These are phyloP conservation scores for Scolopax bukidnonensis DNA, from an alignment of 2,797 vertebrate species.

Conservation along the genomic window DNA sequence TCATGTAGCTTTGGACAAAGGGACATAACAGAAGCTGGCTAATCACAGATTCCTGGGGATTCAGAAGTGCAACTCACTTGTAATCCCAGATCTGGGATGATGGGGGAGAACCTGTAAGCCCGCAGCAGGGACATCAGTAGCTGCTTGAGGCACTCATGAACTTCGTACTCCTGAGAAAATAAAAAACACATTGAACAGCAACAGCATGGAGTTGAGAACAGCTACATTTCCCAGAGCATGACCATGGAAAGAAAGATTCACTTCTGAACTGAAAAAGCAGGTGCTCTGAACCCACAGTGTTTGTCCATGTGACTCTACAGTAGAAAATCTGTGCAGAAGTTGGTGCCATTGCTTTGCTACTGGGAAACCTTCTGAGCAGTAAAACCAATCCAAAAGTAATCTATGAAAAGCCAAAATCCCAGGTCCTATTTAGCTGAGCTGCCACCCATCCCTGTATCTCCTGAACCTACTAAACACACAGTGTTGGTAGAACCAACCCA, in stretches of 20 bases:
- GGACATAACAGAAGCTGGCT: neutral
- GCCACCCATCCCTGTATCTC: neutral
- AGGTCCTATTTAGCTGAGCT: neutral
- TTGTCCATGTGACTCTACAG: neutral
- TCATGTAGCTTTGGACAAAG: neutral
- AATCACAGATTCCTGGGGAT: neutral
- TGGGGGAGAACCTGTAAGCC: slow-evolving; percentile 96
- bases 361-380: neutral
- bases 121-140: slow-evolving; percentile 96
- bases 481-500: neutral
- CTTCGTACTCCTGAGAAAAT: slow-evolving; percentile 89
- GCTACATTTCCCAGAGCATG: neutral
- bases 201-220: neutral
- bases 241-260: neutral
- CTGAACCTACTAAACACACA: neutral
- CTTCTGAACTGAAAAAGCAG: neutral
- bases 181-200: neutral
- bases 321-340: neutral
- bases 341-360: neutral
- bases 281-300: neutral
- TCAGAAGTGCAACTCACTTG: slow-evolving; percentile 81
- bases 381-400: neutral
- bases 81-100: slow-evolving; percentile 94
- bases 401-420: neutral
- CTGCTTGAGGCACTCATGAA: slow-evolving; percentile 95